Conservation (phyloP, 2,113 vertebrate genomes). For the Diphyllodes magnificus region DNA sequence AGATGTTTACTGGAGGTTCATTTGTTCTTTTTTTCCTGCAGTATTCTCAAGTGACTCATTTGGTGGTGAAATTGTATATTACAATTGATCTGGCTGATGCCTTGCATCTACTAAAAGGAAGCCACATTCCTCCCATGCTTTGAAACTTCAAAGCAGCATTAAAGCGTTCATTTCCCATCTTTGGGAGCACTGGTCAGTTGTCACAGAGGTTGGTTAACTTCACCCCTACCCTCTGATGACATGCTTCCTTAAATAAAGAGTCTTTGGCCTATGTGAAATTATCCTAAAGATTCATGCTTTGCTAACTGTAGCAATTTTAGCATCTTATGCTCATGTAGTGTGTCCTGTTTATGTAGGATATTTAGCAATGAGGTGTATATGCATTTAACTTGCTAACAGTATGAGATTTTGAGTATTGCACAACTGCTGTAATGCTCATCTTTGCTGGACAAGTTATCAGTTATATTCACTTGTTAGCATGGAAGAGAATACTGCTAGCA, state of each 20-base stretch:
- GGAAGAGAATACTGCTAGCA: background rate
- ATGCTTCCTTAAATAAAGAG: background rate
- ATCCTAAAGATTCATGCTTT: background rate
- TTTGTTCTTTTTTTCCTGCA: background rate
- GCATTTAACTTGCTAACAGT: background rate
- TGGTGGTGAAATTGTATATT: background rate
- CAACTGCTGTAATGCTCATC: background rate
- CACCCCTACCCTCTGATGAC: background rate
- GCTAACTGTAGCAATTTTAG: background rate
- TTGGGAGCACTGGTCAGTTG: background rate
- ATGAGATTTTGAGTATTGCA: background rate
- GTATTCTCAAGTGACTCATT: background rate
- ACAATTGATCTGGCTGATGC: background rate
- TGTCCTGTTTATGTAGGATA: background rate
- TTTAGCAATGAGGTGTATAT: background rate
- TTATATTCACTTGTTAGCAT: background rate
- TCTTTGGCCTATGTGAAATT: background rate
- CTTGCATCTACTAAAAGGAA: background rate
- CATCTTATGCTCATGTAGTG: background rate
- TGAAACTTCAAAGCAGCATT: background rate
- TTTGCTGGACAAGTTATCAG: background rate
- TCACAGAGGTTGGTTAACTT: background rate
- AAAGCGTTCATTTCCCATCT: background rate
- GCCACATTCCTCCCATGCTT: background rate
- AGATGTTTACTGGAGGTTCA: background rate